A percentile compares a stretch with the other conserved stretches of the same genome.
Conservation (phyloP, 2,797 vertebrate genomes). For the Xiphophorus birchmanni region DNA sequence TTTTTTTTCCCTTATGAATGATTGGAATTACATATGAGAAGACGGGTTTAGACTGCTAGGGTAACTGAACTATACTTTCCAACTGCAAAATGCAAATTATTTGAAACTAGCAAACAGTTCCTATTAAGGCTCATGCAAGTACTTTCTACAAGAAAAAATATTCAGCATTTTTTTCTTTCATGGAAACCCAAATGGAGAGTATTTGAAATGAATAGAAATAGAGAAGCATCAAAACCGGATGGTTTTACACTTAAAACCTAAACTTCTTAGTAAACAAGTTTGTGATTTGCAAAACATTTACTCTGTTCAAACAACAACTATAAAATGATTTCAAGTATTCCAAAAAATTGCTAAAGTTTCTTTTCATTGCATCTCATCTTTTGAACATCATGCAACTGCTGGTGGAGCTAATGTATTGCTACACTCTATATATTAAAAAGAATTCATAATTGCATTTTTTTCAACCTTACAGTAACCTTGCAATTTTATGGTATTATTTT, state of each 20-base stretch:
- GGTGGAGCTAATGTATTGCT: not conserved
- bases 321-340: not conserved
- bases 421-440: not conserved
- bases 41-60: not conserved
- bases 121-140: not conserved
- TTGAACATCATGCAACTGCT: not conserved
- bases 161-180: not conserved
- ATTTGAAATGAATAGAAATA: not conserved
- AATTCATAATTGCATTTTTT: slow-evolving; percentile 3
- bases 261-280: not conserved
- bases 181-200: not conserved
- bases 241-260: not conserved
- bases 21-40: not conserved
- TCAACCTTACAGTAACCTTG: slow-evolving; percentile 5
- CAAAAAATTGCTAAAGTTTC: not conserved
- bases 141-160: not conserved
- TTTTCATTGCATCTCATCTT: not conserved
- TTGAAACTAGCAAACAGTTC: not conserved
- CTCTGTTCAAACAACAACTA: not conserved
- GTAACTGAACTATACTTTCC: not conserved
- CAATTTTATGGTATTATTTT: slow-evolving; percentile 14
- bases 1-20: not conserved
- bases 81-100: not conserved
- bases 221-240: not conserved
- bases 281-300: not conserved